Percentiles rank a stretch among this genome's conserved stretches.
Evolutionary conservation across 2,113 vertebrate genomes (phyloP).

Genomic region (Hystrix cristata): DNA sequence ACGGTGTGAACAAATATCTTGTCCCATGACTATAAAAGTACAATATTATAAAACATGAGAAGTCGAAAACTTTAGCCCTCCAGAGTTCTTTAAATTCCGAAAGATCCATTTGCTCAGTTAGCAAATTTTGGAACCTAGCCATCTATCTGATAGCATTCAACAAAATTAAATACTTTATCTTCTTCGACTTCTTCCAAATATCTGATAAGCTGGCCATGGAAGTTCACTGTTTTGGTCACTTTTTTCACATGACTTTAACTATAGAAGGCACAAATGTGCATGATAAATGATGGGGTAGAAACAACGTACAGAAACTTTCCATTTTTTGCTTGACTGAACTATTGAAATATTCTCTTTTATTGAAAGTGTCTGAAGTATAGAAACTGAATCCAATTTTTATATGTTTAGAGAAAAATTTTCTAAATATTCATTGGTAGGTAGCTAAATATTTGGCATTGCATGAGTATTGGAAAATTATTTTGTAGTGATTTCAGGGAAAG

Average conservation of each 20-base stretch:
- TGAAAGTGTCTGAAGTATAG: neutral
- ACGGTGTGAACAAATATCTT: neutral
- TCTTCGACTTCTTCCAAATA: constrained; percentile 54
- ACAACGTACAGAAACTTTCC: neutral
- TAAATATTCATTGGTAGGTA: constrained; percentile 35
- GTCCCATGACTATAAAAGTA: neutral
- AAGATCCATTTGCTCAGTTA: neutral
- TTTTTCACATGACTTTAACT: constrained; percentile 33
- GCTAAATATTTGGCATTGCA: neutral
- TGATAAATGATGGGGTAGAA: constrained; percentile 22
- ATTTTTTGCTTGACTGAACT: constrained; percentile 47
- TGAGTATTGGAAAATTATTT: constrained; percentile 21
- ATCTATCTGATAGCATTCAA: constrained; percentile 50
- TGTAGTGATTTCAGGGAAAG: neutral
- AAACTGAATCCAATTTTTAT: constrained; percentile 38
- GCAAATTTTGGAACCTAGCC: constrained; percentile 8
- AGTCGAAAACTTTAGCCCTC: neutral
- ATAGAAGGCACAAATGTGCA: neutral
- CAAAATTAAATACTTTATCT: constrained; percentile 58
- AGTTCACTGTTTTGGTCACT: neutral
- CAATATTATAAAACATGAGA: neutral
- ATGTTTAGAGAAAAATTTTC: neutral
- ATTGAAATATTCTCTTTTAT: constrained; percentile 59
- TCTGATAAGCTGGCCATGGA: constrained; percentile 30
- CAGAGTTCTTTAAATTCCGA: constrained; percentile 2